Evolutionary conservation across 92 coral and sea anemone species (phyloP), one percentile per base, ranked within the genome.

Genomic region (Porites rus): DNA sequence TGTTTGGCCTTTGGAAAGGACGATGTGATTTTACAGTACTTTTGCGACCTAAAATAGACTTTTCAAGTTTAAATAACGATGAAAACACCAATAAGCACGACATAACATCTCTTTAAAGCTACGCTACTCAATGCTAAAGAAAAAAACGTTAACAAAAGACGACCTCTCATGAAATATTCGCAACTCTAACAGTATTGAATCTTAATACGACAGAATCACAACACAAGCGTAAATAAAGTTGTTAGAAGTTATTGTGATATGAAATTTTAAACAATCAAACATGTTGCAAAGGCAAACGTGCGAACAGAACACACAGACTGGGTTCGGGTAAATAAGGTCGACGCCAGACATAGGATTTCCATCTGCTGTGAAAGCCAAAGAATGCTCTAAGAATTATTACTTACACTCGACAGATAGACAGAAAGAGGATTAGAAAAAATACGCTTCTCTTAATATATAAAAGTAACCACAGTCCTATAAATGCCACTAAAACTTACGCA

Each of bases 191-290:
- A 38, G 46, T 46, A 20, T 71, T 43, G 61, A 62, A 64, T 64
- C 20, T 19, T 46, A 53, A 68, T 69, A 24, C 60, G 14, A 53
- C 22, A 24, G 52, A 80, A 67, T 69, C 65, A 68, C 51, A 52
- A 51, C 84, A 80, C 59, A 53, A 54, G 51, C 66, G 75, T 80
- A 51, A 80, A 80, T 80, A 80, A 80, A 75, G 25, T 68, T 31
- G 85, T 80, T 80, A 52, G 20, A 16, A 69, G 24, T 65, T 69
- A 69, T 80, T 68, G 85, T 54, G 75, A 68, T 20, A 56, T 69
- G 75, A 67, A 67, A 80, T 80, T 22, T 72, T 51, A 43, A 46
- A 56, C 76, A 54, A 80, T 70, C 10, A 31, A 13, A 25, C 12
- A 11, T 22, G 51, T 67, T 53, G 63, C 28, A 22, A 22, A 65